phyloP scores from a whole-genome alignment of 2,797 vertebrate genomes.

The Microchirus variegatus region DNA sequence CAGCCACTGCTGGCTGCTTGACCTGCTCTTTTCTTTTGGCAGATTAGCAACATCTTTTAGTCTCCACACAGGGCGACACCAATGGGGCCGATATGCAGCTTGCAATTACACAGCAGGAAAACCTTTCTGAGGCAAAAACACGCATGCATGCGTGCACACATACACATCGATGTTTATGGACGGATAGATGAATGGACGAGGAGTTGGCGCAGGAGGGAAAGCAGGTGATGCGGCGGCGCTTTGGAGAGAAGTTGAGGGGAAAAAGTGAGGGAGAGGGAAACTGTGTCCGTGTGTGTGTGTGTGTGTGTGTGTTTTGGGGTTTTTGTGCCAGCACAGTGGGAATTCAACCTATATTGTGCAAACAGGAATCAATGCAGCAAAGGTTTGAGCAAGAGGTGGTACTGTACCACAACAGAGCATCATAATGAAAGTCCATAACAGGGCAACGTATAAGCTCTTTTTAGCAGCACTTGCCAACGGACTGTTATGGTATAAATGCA shows the following conservation, averaged over 20 bases:
- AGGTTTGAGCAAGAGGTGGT: constrained; percentile 33
- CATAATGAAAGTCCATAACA: constrained; percentile 11
- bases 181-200: constrained; percentile 45
- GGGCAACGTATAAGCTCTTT: constrained; percentile 19
- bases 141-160: background rate
- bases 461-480: background rate
- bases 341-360: constrained; percentile 54
- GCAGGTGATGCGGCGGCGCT: constrained; percentile 64
- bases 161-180: constrained; percentile 33
- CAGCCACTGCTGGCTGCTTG: constrained; percentile 71
- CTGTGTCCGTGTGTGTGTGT: constrained; percentile 59
- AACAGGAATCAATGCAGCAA: constrained; percentile 48
- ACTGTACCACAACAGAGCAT: constrained; percentile 20
- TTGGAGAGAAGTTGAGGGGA: constrained; percentile 54
- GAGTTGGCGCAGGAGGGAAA: constrained; percentile 34
- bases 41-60: constrained; percentile 79
- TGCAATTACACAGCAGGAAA: constrained; percentile 71
- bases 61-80: constrained; percentile 47
- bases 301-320: constrained; percentile 56
- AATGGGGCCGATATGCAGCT: constrained; percentile 54
- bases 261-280: constrained; percentile 41
- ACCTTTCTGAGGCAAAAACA: constrained; percentile 37
- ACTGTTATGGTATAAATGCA: too few species aligned
- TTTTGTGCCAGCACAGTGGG: constrained; percentile 60
- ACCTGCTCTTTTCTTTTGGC: constrained; percentile 68